These are phyloP conservation scores for Drosophila nebulosa DNA, from an alignment of 1,140 invertebrate genomes.

Conservation along the genomic window DNA sequence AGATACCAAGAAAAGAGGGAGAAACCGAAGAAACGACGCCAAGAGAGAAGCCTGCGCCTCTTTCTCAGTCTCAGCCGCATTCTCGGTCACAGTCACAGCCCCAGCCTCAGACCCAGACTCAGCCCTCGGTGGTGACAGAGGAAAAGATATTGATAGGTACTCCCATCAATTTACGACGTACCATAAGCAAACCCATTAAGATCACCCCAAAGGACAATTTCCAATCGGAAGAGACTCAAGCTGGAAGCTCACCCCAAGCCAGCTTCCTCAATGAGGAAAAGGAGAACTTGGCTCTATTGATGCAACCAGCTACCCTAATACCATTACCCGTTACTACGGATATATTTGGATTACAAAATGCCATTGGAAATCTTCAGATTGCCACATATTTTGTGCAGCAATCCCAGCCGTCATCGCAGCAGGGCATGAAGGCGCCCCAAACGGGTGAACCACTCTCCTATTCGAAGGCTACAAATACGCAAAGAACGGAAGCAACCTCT, in stretches of 20 bases:
- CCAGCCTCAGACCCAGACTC: neutral
- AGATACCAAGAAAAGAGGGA: neutral
- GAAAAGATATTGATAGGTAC: slow-evolving; percentile 77
- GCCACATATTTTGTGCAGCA: slow-evolving; percentile 76
- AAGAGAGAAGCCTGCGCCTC: slow-evolving; percentile 8
- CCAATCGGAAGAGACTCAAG: neutral
- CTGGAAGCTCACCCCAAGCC: slow-evolving; percentile 5
- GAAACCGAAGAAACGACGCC: slow-evolving; percentile 12
- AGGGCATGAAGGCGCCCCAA: slow-evolving; percentile 12
- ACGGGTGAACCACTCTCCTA: slow-evolving; percentile 19
- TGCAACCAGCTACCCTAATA: slow-evolving; percentile 81
- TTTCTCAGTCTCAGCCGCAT: neutral
- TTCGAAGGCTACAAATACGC: slow-evolving; percentile 63
- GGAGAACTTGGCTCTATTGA: slow-evolving; percentile 77
- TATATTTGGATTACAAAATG: slow-evolving; percentile 73
- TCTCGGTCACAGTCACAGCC: neutral
- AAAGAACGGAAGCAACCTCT: slow-evolving; percentile 61
- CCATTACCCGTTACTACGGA: slow-evolving; percentile 75
- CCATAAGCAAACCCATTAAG: slow-evolving; percentile 63
- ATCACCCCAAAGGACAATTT: neutral
- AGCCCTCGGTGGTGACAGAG: slow-evolving; percentile 37
- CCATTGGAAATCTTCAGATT: slow-evolving; percentile 76
- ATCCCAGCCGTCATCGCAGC: slow-evolving; percentile 40
- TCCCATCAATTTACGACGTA: slow-evolving; percentile 74
- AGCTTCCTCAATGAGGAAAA: slow-evolving; percentile 32